phyloP scores from a whole-genome alignment of 1,140 invertebrate species.

The Delia radicum region DNA sequence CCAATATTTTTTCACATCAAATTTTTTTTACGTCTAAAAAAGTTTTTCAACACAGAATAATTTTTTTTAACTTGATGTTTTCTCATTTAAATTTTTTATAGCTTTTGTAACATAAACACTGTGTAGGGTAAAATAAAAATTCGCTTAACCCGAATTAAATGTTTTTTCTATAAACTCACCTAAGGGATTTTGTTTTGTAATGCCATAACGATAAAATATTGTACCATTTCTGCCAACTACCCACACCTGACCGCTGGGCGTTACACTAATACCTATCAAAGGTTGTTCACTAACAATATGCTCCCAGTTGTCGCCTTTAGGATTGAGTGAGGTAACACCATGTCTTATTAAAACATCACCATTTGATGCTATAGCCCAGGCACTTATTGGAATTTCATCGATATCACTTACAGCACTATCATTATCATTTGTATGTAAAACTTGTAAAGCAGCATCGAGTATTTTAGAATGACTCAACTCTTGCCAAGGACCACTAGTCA shows the following conservation, averaged over 20 bases:
- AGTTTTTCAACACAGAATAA: too few species aligned
- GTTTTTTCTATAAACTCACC: background rate
- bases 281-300: slow-evolving; percentile 77
- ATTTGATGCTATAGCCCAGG: slow-evolving; percentile 80
- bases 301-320: slow-evolving; percentile 74
- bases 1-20: too few species aligned
- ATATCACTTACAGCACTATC: slow-evolving; percentile 32
- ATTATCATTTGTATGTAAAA: slow-evolving; percentile 40
- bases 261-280: slow-evolving; percentile 70
- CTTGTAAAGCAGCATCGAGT: slow-evolving; percentile 68
- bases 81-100: too few species aligned
- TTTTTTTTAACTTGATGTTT: too few species aligned
- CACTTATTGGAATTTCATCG: slow-evolving; percentile 57
- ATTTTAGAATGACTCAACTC: slow-evolving; percentile 81
- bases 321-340: slow-evolving; percentile 70
- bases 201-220: slow-evolving; percentile 74
- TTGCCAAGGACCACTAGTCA: slow-evolving; percentile 84
- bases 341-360: slow-evolving; percentile 79
- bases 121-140: too few species aligned
- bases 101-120: too few species aligned
- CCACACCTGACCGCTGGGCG: slow-evolving; percentile 75
- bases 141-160: too few species aligned
- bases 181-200: slow-evolving; percentile 63
- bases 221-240: slow-evolving; percentile 82
- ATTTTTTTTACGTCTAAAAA: too few species aligned